These are phyloP conservation scores for Nibea albiflora DNA, from an alignment of 2,113 vertebrate species.

Conservation along the genomic window DNA sequence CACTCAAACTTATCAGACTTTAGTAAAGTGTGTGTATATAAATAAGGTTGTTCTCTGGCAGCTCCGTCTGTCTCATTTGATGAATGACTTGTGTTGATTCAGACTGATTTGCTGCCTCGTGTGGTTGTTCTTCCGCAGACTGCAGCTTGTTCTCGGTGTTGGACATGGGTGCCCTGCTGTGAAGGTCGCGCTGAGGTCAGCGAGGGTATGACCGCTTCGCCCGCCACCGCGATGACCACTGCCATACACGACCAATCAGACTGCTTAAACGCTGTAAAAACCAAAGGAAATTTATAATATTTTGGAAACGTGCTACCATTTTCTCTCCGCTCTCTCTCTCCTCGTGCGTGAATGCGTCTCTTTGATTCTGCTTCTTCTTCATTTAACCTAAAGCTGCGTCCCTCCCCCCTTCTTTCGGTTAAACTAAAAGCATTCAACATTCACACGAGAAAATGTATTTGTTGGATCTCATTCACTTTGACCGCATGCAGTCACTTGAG, in stretches of 20 bases:
- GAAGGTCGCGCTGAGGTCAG: constrained; percentile 85
- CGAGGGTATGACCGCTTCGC: constrained; percentile 72
- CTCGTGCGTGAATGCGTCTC: constrained; percentile 21
- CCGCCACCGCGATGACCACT: constrained; percentile 47
- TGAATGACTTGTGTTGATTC: constrained; percentile 13
- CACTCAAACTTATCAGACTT: background rate
- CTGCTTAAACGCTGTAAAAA: constrained; percentile 5
- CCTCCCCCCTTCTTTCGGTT: constrained; percentile 10
- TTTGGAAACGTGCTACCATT: background rate
- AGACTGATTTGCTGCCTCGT: constrained; percentile 58
- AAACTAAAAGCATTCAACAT: constrained; percentile 35
- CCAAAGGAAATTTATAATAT: background rate
- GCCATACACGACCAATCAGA: background rate
- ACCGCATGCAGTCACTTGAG: constrained; percentile 44
- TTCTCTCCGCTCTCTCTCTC: background rate
- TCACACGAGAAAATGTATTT: constrained; percentile 39
- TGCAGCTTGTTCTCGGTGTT: constrained; percentile 80
- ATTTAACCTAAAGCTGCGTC: background rate
- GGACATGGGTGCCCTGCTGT: constrained; percentile 86
- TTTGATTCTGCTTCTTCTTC: constrained; percentile 1
- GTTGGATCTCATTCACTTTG: constrained; percentile 45
- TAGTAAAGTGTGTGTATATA: background rate
- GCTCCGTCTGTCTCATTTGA: background rate
- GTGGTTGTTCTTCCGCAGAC: constrained; percentile 55
- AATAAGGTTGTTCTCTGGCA: background rate